A percentile compares a stretch with the other conserved stretches of the same genome.
phyloP scores from a whole-genome alignment of 1,140 invertebrate species.

The Batillaria attramentaria region DNA sequence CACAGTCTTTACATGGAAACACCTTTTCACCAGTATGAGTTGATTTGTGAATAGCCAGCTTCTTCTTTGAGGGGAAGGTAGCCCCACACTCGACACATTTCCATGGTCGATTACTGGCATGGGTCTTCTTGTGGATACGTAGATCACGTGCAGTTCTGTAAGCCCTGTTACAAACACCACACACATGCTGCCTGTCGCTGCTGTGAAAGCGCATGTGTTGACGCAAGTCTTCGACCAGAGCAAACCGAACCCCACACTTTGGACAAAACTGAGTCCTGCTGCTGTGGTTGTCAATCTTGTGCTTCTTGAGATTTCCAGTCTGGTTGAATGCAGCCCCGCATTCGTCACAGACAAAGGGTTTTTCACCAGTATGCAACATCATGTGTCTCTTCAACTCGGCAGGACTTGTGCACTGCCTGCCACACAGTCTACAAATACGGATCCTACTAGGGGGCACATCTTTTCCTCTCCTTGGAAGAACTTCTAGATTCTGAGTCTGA shows the following conservation, averaged over 20 bases:
- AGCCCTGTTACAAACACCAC: constrained; percentile 12
- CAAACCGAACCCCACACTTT: constrained; percentile 6
- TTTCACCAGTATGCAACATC: constrained; percentile 83
- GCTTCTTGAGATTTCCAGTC: constrained; percentile 28
- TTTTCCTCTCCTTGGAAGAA: no score
- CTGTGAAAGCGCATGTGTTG: constrained; percentile 10
- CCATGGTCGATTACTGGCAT: neutral
- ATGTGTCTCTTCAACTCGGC: constrained; percentile 93
- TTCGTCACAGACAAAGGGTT: constrained; percentile 46
- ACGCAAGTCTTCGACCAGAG: neutral
- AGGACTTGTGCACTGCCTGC: no score
- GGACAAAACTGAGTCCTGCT: constrained; percentile 5
- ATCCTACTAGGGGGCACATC: no score
- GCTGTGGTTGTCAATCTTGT: constrained; percentile 15
- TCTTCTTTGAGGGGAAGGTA: neutral
- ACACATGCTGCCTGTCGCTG: neutral
- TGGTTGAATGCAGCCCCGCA: constrained; percentile 38
- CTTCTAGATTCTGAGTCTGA: no score
- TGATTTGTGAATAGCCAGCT: constrained; percentile 2
- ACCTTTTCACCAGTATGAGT: constrained; percentile 6
- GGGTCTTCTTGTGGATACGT: constrained; percentile 17
- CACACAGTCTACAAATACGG: no score
- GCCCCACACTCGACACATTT: neutral
- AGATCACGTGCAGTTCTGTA: neutral
- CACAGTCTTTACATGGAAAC: neutral